Base-by-base conservation (phyloP, 2,888 invertebrate genomes). In the Stenolophus ochropezus region DNA sequence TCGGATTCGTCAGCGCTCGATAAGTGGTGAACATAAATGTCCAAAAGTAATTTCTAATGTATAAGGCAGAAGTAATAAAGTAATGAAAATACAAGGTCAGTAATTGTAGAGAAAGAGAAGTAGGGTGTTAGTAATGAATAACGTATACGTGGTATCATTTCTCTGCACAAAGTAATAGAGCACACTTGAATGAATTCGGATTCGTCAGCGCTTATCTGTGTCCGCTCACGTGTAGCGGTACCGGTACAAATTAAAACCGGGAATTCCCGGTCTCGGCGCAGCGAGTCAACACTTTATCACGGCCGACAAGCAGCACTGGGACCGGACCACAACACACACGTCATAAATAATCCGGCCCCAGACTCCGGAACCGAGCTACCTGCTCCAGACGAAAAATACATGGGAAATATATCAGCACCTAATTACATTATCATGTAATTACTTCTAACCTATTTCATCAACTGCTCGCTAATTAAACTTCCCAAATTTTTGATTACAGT, bases 231-330 rank as follows among this genome's bases (percentile, higher is more conserved):
- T 20, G 61, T 61, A 61, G 18, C 65, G 16, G 14, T 49, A 73
- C n/a, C 77, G 65, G 65, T 78, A 69, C 77, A 82, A 75, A 78
- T 73, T 77, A 78, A 27, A 33, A 51, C 69, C 49, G 53, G 51
- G 78, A 78, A 77, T 56, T 77, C 56, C 78, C 78, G 56, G 76
- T 82, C 69, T 69, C 82, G 53, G 27, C 78, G 47, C 69, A 78
- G 51, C 82, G 51, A 65, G 51, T 82, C 69, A 65, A 78, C 82
- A 76, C 77, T 78, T 82, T 82, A 78, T 79, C 79, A 79, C 69
- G 25, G 79, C 18, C 14, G 18, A 69, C 65, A 69, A 33, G 65
- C 65, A 69, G 65, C 65, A 4, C 33, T 33, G 65, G 65, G 65
- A 69, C 33, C 33, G 33, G 33, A 42, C 65, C 65, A 33, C 65